A percentile compares a stretch with the other conserved stretches of the same genome.
Conservation (phyloP, 2,797 vertebrate species). For the Centroberyx gerrardi region DNA sequence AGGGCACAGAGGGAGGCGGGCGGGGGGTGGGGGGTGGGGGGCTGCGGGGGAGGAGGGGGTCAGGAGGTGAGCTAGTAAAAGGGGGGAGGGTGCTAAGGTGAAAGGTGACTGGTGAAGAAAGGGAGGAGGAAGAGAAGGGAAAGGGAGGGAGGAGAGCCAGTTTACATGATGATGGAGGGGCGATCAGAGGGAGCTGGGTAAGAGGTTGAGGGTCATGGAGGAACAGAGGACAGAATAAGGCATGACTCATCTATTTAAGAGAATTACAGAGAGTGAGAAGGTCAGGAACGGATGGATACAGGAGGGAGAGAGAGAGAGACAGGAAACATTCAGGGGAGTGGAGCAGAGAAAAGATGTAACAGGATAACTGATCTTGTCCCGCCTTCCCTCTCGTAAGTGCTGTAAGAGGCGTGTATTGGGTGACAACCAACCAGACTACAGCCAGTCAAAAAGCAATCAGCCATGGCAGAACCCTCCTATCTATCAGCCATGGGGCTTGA, state of each 20-base stretch:
- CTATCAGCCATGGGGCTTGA: conserved; percentile 43
- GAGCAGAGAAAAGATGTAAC: conserved; percentile 39
- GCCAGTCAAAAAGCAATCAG: conserved; percentile 65
- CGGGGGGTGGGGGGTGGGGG: not conserved
- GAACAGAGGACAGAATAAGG: not conserved
- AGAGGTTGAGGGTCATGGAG: not conserved
- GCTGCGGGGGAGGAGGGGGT: not conserved
- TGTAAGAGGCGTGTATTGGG: conserved; percentile 30
- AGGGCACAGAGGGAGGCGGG: not conserved
- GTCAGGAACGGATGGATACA: not conserved
- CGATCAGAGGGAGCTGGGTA: not conserved
- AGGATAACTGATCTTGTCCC: conserved; percentile 35
- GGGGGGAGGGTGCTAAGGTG: not conserved
- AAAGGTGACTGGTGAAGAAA: not conserved
- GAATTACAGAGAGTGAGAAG: conserved; percentile 22
- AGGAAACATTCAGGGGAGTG: conserved; percentile 26
- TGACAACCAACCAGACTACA: conserved; percentile 45
- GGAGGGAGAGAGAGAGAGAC: conserved; percentile 11
- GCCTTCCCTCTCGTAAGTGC: conserved; percentile 34
- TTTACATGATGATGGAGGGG: not conserved
- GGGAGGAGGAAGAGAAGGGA: not conserved
- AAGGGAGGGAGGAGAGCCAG: not conserved
- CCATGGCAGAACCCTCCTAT: conserved; percentile 35
- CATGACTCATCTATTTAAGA: conserved; percentile 5
- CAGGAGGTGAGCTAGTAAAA: not conserved